phyloP scores from a whole-genome alignment of 2,797 vertebrate species.

The Spondyliosoma cantharus region DNA sequence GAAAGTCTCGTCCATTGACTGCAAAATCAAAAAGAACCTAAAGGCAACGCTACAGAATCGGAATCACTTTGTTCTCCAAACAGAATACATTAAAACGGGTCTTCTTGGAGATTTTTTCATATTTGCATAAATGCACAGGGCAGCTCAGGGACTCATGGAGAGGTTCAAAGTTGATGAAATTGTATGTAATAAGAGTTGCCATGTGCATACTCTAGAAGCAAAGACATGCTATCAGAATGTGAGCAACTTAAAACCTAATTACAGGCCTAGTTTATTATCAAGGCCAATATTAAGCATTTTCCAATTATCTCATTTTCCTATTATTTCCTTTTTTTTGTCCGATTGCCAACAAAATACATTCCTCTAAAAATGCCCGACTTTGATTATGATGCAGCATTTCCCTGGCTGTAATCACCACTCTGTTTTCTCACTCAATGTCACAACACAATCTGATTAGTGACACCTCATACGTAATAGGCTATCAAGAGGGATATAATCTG shows the following conservation, averaged over 20 bases:
- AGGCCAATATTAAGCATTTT: too few relatives aligned
- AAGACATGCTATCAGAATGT: not conserved
- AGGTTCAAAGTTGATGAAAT: not conserved
- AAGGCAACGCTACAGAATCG: slow-evolving; percentile 2
- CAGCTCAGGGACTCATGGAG: not conserved
- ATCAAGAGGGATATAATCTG: too few relatives aligned
- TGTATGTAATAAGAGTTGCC: not conserved
- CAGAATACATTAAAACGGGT: slow-evolving; percentile 1
- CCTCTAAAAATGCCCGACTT: too few relatives aligned
- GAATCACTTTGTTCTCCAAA: slow-evolving; percentile 20
- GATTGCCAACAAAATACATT: too few relatives aligned
- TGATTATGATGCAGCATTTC: too few relatives aligned
- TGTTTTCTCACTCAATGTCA: too few relatives aligned
- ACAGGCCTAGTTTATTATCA: too few relatives aligned
- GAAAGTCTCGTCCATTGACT: slow-evolving; percentile 23
- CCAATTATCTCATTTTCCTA: too few relatives aligned
- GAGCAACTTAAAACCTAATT: not conserved
- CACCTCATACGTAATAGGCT: too few relatives aligned
- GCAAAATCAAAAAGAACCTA: slow-evolving; percentile 1
- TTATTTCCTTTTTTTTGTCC: too few relatives aligned
- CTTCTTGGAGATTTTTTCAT: not conserved
- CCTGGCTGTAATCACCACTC: too few relatives aligned
- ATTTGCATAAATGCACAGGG: not conserved
- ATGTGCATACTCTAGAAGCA: not conserved
- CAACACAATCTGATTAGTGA: too few relatives aligned